Evolutionary conservation across 53 echinoderm and acorn worm genomes (phyloP), one percentile per base, ranked within the genome.

Genomic region (Holothuria scabra): DNA sequence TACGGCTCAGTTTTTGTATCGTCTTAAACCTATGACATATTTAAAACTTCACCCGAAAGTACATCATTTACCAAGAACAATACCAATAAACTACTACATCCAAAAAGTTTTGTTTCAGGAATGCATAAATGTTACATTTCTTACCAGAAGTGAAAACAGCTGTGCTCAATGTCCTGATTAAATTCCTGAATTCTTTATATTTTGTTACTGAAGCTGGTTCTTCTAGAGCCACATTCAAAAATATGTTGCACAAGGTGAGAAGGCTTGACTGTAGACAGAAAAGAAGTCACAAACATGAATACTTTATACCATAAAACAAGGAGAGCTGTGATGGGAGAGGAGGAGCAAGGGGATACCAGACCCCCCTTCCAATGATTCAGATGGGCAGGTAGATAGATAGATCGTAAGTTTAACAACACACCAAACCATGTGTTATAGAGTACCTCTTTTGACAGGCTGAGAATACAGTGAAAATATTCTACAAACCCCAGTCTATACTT

Each of bases 211-310:
- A 85, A 26, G 90, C 81, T 32, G 91, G 84, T 52, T 96, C 96
- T 74, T 96, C 91, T 18, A 96, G 86, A 18, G 89, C 78, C 25
- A 96, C 87, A 57, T 96, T 96, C 74, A 96, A 71, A 84, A 93
- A 96, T 58, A 96, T 91, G 70, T 89, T 93, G 76, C 96, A 91
- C 67, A 96, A 82, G 31, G 96, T 93, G 11, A 87, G 82, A 66
- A 96, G 21, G 64, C 93, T 91, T 60, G 87, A 84, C 96, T 96
- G 88, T 29, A 82, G 33, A 76, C 1, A 52, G 52, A 52, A 14
- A 52, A 52, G 1, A 52, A 52, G 52, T 52, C 18, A 52, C 14
- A 52, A 52, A 52, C 2, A 14, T n/a, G 0, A 18, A 0, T 52
- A 52, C 52, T 52, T 14, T 52, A 52, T 8, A 52, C 18, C 16